A percentile compares a stretch with the other conserved stretches of the same genome.
Evolutionary conservation across 2,888 invertebrate species (phyloP).

Genomic region (Baccha elongata): DNA sequence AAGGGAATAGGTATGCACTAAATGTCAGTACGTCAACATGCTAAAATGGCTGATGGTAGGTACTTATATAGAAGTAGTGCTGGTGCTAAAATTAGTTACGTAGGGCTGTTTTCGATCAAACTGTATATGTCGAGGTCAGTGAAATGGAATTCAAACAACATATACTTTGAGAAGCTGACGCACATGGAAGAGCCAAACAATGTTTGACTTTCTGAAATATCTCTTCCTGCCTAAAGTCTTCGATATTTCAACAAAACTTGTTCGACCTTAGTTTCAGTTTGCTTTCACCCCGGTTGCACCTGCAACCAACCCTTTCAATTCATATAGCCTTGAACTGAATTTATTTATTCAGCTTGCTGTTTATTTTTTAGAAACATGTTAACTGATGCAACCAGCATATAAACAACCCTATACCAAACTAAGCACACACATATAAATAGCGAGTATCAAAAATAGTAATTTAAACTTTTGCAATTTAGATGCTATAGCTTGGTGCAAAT

Average conservation of each 20-base stretch:
- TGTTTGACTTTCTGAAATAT: slow-evolving; percentile 21
- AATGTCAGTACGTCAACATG: slow-evolving; percentile 65
- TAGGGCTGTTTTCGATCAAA: slow-evolving; percentile 4
- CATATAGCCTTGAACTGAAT: slow-evolving; percentile 43
- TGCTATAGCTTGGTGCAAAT: slow-evolving; percentile 55
- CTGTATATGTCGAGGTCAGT: slow-evolving; percentile 26
- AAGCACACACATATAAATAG: not conserved
- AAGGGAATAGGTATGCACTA: slow-evolving; percentile 36
- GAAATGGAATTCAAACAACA: slow-evolving; percentile 27
- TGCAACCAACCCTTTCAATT: slow-evolving; percentile 2
- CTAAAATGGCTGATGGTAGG: slow-evolving; percentile 19
- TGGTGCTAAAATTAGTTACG: slow-evolving; percentile 37
- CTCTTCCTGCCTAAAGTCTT: not conserved
- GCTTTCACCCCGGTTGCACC: slow-evolving; percentile 26
- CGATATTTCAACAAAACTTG: slow-evolving; percentile 3
- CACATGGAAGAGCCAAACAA: slow-evolving; percentile 21
- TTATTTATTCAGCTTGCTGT: slow-evolving; percentile 39
- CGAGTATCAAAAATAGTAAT: slow-evolving; percentile 67
- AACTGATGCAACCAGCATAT: slow-evolving; percentile 40
- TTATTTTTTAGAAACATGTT: slow-evolving; percentile 25
- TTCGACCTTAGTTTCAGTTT: slow-evolving; percentile 10
- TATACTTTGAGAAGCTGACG: slow-evolving; percentile 34
- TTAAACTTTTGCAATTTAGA: slow-evolving; percentile 73
- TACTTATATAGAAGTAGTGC: not conserved
- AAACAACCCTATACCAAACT: slow-evolving; percentile 18